Conservation (phyloP, 2,888 invertebrate genomes). For the Microctonus brassicae region DNA sequence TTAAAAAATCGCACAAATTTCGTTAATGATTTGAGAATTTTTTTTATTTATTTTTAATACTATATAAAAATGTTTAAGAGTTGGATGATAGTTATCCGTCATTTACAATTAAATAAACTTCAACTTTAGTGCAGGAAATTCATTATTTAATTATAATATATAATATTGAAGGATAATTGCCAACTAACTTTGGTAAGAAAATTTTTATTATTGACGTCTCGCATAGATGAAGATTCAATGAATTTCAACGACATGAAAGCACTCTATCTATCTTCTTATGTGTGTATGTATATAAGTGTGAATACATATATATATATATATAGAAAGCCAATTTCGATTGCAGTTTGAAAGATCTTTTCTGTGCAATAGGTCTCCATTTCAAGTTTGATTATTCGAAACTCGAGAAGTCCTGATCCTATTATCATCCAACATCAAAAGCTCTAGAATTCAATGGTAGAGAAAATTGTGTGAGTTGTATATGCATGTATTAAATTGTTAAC, state of each 20-base stretch:
- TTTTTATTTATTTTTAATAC: too few relatives aligned
- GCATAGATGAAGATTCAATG: not conserved
- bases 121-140: too few relatives aligned
- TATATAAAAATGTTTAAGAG: too few relatives aligned
- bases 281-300: too few relatives aligned
- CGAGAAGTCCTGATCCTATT: not conserved
- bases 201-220: not conserved
- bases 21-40: too few relatives aligned
- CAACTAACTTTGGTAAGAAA: not conserved
- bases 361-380: slow-evolving; percentile 9
- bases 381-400: slow-evolving; percentile 18
- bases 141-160: too few relatives aligned
- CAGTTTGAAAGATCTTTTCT: not conserved
- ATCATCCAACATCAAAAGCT: not conserved
- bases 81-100: too few relatives aligned
- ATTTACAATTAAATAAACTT: too few relatives aligned
- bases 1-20: too few relatives aligned
- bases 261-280: not conserved
- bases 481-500: slow-evolving; percentile 5
- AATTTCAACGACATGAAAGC: not conserved
- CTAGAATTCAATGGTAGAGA: slow-evolving; percentile 5
- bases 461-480: not conserved
- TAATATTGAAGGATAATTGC: not conserved
- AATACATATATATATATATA: not conserved
- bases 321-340: slow-evolving; percentile 13